These are phyloP conservation scores for Empidonax alnorum DNA, from an alignment of 2,113 vertebrate species.

Conservation along the genomic window DNA sequence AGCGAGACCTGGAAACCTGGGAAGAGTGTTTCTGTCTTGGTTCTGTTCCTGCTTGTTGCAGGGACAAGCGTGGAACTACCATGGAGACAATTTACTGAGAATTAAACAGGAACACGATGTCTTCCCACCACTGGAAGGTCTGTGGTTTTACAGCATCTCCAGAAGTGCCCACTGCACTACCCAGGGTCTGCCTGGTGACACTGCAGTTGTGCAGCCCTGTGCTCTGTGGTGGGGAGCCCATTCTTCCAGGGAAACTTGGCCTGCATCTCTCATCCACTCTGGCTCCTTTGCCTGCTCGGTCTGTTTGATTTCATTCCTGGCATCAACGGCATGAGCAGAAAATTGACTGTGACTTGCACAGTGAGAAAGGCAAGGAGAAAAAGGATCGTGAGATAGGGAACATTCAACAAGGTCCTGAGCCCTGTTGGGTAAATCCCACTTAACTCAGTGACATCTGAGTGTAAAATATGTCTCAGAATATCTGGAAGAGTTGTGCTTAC, in stretches of 20 bases:
- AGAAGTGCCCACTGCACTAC: not conserved
- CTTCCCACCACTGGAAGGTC: not conserved
- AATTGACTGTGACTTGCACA: not conserved
- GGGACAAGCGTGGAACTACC: not conserved
- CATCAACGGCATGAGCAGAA: not conserved
- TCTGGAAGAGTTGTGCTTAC: not conserved
- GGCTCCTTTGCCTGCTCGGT: not conserved
- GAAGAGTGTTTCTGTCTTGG: not conserved
- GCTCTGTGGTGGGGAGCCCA: not conserved
- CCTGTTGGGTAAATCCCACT: not conserved
- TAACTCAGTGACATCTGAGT: not conserved
- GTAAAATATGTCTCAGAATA: not conserved
- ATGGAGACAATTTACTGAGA: not conserved
- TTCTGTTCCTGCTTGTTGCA: not conserved
- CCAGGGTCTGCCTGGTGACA: not conserved
- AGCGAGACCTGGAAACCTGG: not conserved
- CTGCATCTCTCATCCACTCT: not conserved
- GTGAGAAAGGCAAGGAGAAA: not conserved
- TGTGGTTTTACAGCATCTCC: not conserved
- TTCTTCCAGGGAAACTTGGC: not conserved
- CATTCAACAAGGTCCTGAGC: not conserved
- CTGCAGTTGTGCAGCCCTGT: not conserved
- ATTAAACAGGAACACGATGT: not conserved
- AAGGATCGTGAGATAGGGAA: not conserved
- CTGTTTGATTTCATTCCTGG: not conserved